Evolutionary conservation across 2,113 vertebrate species (phyloP).

Genomic region (Chroicocephalus ridibundus): DNA sequence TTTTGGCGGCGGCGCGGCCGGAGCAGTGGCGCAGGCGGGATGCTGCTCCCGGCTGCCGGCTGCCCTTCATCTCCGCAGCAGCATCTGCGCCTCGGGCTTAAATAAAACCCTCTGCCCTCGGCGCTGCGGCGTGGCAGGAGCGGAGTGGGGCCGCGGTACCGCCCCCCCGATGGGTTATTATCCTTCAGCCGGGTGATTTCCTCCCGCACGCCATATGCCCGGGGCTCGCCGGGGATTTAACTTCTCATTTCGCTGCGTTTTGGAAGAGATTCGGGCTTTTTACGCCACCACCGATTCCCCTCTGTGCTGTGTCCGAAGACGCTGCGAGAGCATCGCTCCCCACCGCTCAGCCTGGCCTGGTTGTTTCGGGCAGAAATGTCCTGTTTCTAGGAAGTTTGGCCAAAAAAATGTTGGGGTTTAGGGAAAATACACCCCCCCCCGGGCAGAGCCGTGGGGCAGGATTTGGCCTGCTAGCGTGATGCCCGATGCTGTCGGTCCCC

Average conservation of each 20-base stretch:
- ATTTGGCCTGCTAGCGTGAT: rapidly evolving
- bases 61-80: not conserved
- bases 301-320: not conserved
- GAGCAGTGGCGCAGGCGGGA: not conserved
- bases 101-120: not conserved
- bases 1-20: not conserved
- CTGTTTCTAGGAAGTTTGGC: rapidly evolving
- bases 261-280: not conserved
- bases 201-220: constrained; percentile 53
- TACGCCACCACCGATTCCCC: not conserved
- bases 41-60: not conserved
- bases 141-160: not conserved
- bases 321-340: not conserved
- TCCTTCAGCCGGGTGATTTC: constrained; percentile 3
- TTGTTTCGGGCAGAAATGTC: not conserved
- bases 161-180: constrained; percentile 34
- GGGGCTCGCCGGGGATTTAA: not conserved
- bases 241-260: constrained; percentile 15
- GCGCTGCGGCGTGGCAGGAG: not conserved
- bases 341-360: rapidly evolving
- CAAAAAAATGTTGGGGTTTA: not conserved
- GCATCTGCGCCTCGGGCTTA: not conserved
- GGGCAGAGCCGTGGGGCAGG: not conserved
- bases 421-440: not conserved
- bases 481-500: not conserved